phyloP scores from a whole-genome alignment of 2,797 vertebrate species.

The Novumbra hubbsi region DNA sequence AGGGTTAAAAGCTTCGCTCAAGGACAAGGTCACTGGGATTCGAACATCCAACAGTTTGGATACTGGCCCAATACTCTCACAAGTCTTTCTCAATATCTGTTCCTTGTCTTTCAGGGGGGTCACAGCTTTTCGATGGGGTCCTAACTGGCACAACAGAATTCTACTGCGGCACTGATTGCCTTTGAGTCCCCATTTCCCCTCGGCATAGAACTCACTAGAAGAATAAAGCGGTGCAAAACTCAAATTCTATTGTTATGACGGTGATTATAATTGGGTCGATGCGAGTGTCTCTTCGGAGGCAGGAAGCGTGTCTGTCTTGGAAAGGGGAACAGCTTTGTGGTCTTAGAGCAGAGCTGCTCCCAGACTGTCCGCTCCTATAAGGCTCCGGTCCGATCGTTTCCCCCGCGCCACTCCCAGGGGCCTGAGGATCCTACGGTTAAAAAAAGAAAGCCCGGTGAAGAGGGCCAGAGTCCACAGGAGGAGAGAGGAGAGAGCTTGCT shows the following conservation, averaged over 20 bases:
- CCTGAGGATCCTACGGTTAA: conserved; percentile 67
- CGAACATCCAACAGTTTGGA: too few relatives aligned
- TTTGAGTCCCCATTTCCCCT: not conserved
- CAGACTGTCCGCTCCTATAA: conserved; percentile 71
- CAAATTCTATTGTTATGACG: conserved; percentile 36
- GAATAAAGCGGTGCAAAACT: conserved; percentile 36
- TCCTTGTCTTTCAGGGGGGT: conserved; percentile 18
- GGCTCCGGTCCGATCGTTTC: conserved; percentile 64
- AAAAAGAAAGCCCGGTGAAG: conserved; percentile 67
- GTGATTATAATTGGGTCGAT: conserved; percentile 36
- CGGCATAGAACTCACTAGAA: not conserved
- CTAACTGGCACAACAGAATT: not conserved
- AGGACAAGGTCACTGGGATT: too few relatives aligned
- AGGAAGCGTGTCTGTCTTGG: conserved; percentile 47
- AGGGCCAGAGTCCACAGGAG: not conserved
- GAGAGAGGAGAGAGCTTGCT: conserved; percentile 57
- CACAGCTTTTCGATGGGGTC: conserved; percentile 28
- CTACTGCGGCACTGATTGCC: not conserved
- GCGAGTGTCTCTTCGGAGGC: conserved; percentile 30
- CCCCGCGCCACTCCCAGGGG: conserved; percentile 66
- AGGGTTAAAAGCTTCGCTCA: too few relatives aligned
- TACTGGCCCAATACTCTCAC: conserved; percentile 4
- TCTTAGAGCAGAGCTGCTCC: conserved; percentile 63
- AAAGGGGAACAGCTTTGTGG: conserved; percentile 68
- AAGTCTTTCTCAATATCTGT: conserved; percentile 20